phyloP scores from a whole-genome alignment of 1,140 invertebrate species.

The Dryas iulia region DNA sequence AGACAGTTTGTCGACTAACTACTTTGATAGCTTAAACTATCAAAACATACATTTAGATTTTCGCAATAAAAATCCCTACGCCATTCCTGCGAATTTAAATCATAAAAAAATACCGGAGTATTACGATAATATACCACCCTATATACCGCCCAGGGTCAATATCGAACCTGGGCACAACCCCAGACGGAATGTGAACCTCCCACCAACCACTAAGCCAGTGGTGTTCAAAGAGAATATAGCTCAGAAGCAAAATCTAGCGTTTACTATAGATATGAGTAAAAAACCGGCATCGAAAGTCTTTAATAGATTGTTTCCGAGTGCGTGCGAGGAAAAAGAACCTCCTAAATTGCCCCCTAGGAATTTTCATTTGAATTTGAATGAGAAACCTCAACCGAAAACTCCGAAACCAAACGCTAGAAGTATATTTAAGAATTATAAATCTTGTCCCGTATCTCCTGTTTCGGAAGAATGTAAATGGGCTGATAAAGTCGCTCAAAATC shows the following conservation, averaged over 20 bases:
- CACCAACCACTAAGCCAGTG: conserved; percentile 44
- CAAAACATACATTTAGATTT: conserved; percentile 60
- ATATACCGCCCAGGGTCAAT: conserved; percentile 45
- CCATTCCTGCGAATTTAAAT: conserved; percentile 77
- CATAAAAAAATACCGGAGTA: conserved; percentile 69
- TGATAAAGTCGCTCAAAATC: conserved; percentile 68
- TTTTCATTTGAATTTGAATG: conserved; percentile 70
- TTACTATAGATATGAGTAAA: conserved; percentile 66
- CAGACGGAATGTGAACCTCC: conserved; percentile 47
- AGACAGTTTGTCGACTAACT: conserved; percentile 72
- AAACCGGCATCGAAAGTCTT: conserved; percentile 74
- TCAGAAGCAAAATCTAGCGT: conserved; percentile 56
- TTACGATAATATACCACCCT: conserved; percentile 45
- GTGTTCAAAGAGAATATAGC: conserved; percentile 54
- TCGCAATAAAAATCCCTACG: conserved; percentile 76
- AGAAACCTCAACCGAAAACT: conserved; percentile 59
- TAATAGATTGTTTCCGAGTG: conserved; percentile 66
- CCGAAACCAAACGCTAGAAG: conserved; percentile 78
- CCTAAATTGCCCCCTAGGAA: conserved; percentile 61
- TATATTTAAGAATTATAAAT: conserved; percentile 85
- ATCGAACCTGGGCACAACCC: conserved; percentile 21
- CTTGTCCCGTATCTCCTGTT: conserved; percentile 84
- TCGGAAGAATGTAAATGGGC: conserved; percentile 85
- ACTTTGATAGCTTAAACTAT: conserved; percentile 69
- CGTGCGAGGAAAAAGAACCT: conserved; percentile 49